Evolutionary conservation across 2,888 invertebrate species (phyloP).

Genomic region (Hydroisotoma schaefferi): DNA sequence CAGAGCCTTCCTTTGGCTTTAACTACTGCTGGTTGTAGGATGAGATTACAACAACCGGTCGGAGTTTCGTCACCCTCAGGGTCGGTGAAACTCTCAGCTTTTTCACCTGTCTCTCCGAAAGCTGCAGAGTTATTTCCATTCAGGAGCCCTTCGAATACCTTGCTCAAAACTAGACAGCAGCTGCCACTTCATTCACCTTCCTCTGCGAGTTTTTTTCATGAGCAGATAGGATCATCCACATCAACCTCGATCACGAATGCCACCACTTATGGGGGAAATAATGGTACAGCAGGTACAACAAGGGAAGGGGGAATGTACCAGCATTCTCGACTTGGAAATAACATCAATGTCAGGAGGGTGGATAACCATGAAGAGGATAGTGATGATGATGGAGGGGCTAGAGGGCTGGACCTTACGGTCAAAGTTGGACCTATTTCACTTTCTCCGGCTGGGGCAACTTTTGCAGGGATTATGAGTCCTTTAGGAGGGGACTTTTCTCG

Average conservation of each 20-base stretch:
- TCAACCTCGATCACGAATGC: slow-evolving; percentile 13
- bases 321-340: too few species aligned
- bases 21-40: slow-evolving; percentile 22
- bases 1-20: slow-evolving; percentile 40
- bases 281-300: slow-evolving; percentile 2
- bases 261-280: slow-evolving; percentile 3
- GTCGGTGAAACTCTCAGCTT: slow-evolving; percentile 36
- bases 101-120: slow-evolving; percentile 44
- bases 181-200: slow-evolving; percentile 38
- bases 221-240: not conserved
- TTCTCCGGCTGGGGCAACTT: slow-evolving; percentile 10
- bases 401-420: slow-evolving; percentile 28
- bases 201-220: not conserved
- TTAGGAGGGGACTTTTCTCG: slow-evolving; percentile 17
- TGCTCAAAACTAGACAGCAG: slow-evolving; percentile 39
- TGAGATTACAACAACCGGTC: not conserved
- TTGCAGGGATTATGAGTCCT: slow-evolving; percentile 25
- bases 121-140: slow-evolving; percentile 16
- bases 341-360: too few species aligned
- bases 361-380: not conserved
- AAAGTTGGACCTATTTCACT: slow-evolving; percentile 10
- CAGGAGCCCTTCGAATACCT: slow-evolving; percentile 18
- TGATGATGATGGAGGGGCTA: not conserved
- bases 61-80: not conserved
- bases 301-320: slow-evolving; percentile 7